Evolutionary conservation across 1,140 invertebrate genomes (phyloP), one percentile per base, ranked within the genome.

Genomic region (Acromyrmex heyeri): DNA sequence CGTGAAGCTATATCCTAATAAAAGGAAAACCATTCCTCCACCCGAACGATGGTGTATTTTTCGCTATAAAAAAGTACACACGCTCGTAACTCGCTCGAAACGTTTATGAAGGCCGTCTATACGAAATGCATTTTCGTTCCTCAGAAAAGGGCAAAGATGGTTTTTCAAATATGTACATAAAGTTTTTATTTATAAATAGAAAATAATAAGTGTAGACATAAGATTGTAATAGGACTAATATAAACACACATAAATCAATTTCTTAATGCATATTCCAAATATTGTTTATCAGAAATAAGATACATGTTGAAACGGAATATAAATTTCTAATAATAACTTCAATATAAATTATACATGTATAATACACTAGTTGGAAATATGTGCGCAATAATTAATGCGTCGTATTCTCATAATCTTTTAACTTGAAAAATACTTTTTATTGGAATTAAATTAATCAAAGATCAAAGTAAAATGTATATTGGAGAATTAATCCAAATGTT

Each of bases 1-100:
- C 77, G 59, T 59, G 69, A 87, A 85, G 76, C 86, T 81, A 87
- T 90, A 77, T 85, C 64, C 70, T 85, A 87, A 90, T 90, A 89
- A 89, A 90, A 90, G 59, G 38, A 86, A 30, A 72, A 72, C 61
- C 83, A 78, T 73, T 61, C 27, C 79, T 24, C 55, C 69, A 8
- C 27, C 38, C 55, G 55, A 83, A 72, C 55, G 79, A 70, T 53
- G 61, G 69, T 48, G 76, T 85, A 55, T 78, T 85, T 73, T 65
- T 78, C n/a, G 38, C 59, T 27, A 44, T 76, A 81, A 85, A 73
- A 73, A 81, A 67, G 62, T 8, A 0, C 21, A 72, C 61, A 82
- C 30, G 72, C 77, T 73, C 55, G 38, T 75, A 83, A 73, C 53
- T 61, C 8, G n/a, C 85, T 65, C 12, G 50, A 34, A 81, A 82